A percentile compares a stretch with the other conserved stretches of the same genome.
phyloP scores from a whole-genome alignment of 2,888 invertebrate species.

The Harpalus rufipes region DNA sequence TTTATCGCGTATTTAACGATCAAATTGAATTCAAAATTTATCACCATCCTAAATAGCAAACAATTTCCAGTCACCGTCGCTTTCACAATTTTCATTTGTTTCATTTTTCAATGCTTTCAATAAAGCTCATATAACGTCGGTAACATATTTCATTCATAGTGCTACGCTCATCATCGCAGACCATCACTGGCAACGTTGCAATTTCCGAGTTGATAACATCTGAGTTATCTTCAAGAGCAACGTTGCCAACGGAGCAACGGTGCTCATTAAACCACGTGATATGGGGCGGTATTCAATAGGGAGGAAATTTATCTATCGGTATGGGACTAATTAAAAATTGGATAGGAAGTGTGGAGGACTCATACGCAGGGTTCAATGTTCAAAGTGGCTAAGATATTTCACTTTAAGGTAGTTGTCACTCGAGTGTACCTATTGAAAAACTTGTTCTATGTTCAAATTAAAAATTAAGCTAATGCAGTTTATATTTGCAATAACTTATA shows the following conservation, averaged over 20 bases:
- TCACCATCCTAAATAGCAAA: neutral
- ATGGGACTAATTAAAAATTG: neutral
- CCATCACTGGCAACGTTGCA: constrained; percentile 57
- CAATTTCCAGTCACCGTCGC: constrained; percentile 5
- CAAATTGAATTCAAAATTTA: constrained; percentile 36
- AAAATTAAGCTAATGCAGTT: too few relatives aligned
- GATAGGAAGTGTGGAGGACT: neutral
- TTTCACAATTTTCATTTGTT: constrained; percentile 46
- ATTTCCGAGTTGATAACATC: constrained; percentile 63
- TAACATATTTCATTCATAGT: constrained; percentile 56
- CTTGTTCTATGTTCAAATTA: too few relatives aligned
- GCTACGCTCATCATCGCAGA: constrained; percentile 39
- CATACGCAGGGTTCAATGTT: too few relatives aligned
- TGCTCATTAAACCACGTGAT: constrained; percentile 10
- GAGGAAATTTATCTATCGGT: neutral
- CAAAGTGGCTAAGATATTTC: too few relatives aligned
- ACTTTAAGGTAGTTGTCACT: too few relatives aligned
- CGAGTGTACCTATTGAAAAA: too few relatives aligned
- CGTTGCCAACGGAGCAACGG: constrained; percentile 17
- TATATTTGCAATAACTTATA: too few relatives aligned
- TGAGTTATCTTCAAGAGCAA: constrained; percentile 38
- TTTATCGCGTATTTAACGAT: constrained; percentile 27
- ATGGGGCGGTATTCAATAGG: neutral
- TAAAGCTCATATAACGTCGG: constrained; percentile 34
- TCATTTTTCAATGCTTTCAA: constrained; percentile 28